phyloP scores from a whole-genome alignment of 1,140 invertebrate genomes.

The Diploscapter pachys region DNA sequence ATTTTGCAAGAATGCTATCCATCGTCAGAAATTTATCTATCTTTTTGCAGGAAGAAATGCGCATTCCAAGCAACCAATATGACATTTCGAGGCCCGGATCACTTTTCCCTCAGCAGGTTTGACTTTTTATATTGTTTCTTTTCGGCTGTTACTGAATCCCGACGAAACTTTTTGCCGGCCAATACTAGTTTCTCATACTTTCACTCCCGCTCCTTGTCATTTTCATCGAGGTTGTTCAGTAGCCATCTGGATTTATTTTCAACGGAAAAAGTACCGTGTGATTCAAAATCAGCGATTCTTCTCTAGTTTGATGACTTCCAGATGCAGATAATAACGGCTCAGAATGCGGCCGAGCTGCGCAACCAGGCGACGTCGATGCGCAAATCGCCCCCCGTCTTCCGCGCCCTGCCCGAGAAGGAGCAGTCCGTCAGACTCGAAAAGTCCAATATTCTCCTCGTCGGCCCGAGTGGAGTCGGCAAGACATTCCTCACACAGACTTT shows the following conservation, averaged over 20 bases:
- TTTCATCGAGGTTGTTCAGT: too few species aligned
- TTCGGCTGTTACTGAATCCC: too few species aligned
- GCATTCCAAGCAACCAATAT: too few species aligned
- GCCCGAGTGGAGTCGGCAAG: conserved; percentile 96
- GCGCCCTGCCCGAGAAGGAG: conserved; percentile 2
- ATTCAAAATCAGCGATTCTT: not conserved
- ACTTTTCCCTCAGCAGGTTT: too few species aligned
- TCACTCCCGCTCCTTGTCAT: too few species aligned
- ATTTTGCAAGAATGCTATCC: too few species aligned
- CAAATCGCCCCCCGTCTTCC: conserved; percentile 12
- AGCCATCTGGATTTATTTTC: too few species aligned
- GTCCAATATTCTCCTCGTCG: conserved; percentile 29
- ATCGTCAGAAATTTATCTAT: too few species aligned
- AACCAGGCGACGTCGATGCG: conserved; percentile 4
- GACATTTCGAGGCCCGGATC: too few species aligned
- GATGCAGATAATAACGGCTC: conserved; percentile 17
- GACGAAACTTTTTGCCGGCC: too few species aligned
- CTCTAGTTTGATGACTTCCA: conserved; percentile 11
- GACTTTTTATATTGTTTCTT: not conserved
- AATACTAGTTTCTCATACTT: too few species aligned
- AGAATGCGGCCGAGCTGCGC: not conserved
- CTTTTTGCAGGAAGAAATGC: too few species aligned
- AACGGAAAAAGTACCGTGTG: not conserved
- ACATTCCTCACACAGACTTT: conserved; percentile 94
- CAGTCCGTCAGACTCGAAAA: conserved; percentile 23